These are phyloP conservation scores for Antheraea pernyi DNA, from an alignment of 1,140 invertebrate genomes.

Conservation along the genomic window DNA sequence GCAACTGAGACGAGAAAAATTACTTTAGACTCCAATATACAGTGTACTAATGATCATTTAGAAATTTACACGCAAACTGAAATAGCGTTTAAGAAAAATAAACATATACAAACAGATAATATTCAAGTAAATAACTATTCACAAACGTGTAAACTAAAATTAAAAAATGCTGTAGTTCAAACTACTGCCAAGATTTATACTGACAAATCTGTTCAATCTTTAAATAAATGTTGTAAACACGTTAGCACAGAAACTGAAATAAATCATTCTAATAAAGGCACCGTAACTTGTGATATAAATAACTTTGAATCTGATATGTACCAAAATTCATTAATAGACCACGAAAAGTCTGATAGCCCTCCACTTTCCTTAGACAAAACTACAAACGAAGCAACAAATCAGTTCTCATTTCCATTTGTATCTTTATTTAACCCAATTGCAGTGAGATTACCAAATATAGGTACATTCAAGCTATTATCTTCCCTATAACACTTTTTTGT, in stretches of 20 bases:
- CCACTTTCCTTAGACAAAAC: conserved; percentile 64
- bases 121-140: conserved; percentile 36
- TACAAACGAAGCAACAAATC: conserved; percentile 35
- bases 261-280: conserved; percentile 7
- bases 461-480: conserved; percentile 52
- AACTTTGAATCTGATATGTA: background rate
- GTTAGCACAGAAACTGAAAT: conserved; percentile 35
- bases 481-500: conserved; percentile 31
- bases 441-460: conserved; percentile 72
- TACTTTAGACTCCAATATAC: conserved; percentile 57
- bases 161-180: conserved; percentile 43
- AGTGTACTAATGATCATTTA: conserved; percentile 43
- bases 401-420: conserved; percentile 60
- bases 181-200: conserved; percentile 35
- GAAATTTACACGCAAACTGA: conserved; percentile 69
- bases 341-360: conserved; percentile 68
- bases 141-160: conserved; percentile 60
- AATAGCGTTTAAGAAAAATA: conserved; percentile 53
- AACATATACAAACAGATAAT: conserved; percentile 55
- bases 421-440: conserved; percentile 72
- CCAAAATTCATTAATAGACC: background rate
- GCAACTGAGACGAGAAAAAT: conserved; percentile 65
- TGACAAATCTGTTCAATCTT: conserved; percentile 42
- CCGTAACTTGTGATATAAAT: background rate
- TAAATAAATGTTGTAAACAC: conserved; percentile 27